These are phyloP conservation scores for Acrossocheilus fasciatus DNA, from an alignment of 2,797 vertebrate genomes.

Conservation along the genomic window DNA sequence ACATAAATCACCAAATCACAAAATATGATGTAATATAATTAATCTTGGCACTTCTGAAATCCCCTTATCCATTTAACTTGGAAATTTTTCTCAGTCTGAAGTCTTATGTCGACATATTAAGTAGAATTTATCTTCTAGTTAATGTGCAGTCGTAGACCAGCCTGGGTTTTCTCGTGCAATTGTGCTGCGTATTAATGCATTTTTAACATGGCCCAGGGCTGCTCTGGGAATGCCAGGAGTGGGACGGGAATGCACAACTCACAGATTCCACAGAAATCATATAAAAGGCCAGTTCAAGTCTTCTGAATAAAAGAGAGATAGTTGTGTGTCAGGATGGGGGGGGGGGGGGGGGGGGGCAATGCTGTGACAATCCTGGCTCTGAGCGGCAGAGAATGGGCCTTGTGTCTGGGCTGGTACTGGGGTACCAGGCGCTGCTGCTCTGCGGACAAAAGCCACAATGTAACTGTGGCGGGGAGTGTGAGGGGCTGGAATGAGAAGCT, in stretches of 20 bases:
- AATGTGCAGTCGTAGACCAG: background rate
- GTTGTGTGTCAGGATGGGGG: conserved; percentile 50
- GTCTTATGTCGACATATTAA: conserved; percentile 27
- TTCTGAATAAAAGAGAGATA: conserved; percentile 52
- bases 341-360: conserved; percentile 62
- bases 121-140: conserved; percentile 3
- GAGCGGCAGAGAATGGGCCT: conserved; percentile 75
- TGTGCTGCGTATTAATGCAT: conserved; percentile 39
- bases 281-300: conserved; percentile 62
- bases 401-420: conserved; percentile 67
- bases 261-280: conserved; percentile 74
- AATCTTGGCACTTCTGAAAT: background rate
- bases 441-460: conserved; percentile 78
- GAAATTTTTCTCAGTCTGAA: background rate
- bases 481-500: conserved; percentile 75
- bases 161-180: conserved; percentile 48
- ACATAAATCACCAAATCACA: background rate
- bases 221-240: conserved; percentile 73
- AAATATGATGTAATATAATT: background rate
- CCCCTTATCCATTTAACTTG: conserved; percentile 7
- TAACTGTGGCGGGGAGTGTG: conserved; percentile 72
- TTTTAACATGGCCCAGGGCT: conserved; percentile 48
- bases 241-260: conserved; percentile 75
- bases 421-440: conserved; percentile 74
- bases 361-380: conserved; percentile 76